Conservation (phyloP, 1,140 invertebrate species). For the Hypsibius dujardini region DNA sequence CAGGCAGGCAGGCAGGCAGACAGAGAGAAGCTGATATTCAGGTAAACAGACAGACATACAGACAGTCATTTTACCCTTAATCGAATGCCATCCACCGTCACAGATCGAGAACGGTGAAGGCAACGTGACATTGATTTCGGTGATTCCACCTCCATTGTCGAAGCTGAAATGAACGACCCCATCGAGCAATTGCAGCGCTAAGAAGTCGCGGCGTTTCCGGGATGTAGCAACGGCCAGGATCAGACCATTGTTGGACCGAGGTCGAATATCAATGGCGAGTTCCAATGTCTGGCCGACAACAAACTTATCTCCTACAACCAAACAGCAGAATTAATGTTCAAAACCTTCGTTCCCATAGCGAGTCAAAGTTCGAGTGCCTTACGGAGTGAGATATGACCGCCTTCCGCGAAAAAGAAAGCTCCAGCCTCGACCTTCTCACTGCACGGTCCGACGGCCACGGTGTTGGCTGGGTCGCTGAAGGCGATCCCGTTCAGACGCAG, state of each 20-base stretch:
- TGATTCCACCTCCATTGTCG: conserved; percentile 61
- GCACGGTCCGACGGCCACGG: conserved; percentile 48
- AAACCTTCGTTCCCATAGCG: no score
- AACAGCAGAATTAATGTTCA: no score
- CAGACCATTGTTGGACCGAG: conserved; percentile 59
- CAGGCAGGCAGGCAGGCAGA: no score
- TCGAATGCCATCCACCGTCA: conserved; percentile 80
- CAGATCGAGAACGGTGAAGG: conserved; percentile 54
- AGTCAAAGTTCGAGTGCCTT: conserved; percentile 29
- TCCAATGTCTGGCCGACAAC: conserved; percentile 55
- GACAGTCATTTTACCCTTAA: conserved; percentile 45
- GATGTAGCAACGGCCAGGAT: conserved; percentile 56
- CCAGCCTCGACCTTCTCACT: conserved; percentile 64
- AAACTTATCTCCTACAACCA: conserved; percentile 46
- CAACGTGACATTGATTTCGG: conserved; percentile 52
- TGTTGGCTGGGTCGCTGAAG: conserved; percentile 39
- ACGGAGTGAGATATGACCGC: conserved; percentile 48
- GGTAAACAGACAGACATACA: no score
- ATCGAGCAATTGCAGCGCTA: conserved; percentile 69
- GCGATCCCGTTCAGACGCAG: conserved; percentile 48
- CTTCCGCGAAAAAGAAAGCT: conserved; percentile 59
- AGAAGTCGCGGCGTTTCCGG: conserved; percentile 46
- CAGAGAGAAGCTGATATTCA: no score
- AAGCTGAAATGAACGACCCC: conserved; percentile 58
- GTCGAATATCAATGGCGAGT: conserved; percentile 69